phyloP scores from a whole-genome alignment of 2,888 invertebrate species.

The Trissolcus brochymenae region DNA sequence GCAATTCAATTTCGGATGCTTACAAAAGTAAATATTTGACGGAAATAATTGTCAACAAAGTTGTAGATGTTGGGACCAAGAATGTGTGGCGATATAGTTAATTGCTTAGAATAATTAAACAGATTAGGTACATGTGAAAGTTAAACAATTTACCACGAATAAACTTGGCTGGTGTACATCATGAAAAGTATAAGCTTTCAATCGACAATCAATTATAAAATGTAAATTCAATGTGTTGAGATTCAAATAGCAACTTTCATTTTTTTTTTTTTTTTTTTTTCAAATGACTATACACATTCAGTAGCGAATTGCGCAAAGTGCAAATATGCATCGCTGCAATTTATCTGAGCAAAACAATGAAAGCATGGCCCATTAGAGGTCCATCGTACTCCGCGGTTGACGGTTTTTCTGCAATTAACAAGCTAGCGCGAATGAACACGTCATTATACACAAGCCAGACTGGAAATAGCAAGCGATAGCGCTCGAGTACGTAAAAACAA shows the following conservation, averaged over 20 bases:
- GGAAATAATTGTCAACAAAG: slow-evolving; percentile 20
- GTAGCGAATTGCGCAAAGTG: too few relatives aligned
- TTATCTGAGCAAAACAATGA: slow-evolving; percentile 19
- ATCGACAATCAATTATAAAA: neutral
- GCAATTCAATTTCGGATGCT: slow-evolving; percentile 14
- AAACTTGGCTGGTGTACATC: too few relatives aligned
- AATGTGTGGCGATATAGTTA: slow-evolving; percentile 28
- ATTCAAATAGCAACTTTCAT: too few relatives aligned
- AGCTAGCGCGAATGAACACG: slow-evolving; percentile 41
- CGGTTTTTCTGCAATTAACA: slow-evolving; percentile 51
- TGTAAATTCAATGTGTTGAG: too few relatives aligned
- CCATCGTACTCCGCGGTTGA: slow-evolving; percentile 16
- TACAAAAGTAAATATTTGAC: slow-evolving; percentile 25
- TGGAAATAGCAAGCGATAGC: slow-evolving; percentile 32
- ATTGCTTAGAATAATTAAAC: slow-evolving; percentile 46
- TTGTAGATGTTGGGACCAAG: slow-evolving; percentile 32
- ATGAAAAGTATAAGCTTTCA: too few relatives aligned
- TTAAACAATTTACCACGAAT: neutral
- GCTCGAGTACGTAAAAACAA: slow-evolving; percentile 39
- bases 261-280: too few relatives aligned
- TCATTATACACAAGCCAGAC: neutral
- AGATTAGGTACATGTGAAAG: slow-evolving; percentile 35
- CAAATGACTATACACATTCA: too few relatives aligned
- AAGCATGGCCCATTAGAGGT: slow-evolving; percentile 8
- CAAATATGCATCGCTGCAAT: neutral